Percentiles rank a stretch among this genome's conserved stretches.
Evolutionary conservation across 2,113 vertebrate species (phyloP).

Genomic region (Bucco capensis): DNA sequence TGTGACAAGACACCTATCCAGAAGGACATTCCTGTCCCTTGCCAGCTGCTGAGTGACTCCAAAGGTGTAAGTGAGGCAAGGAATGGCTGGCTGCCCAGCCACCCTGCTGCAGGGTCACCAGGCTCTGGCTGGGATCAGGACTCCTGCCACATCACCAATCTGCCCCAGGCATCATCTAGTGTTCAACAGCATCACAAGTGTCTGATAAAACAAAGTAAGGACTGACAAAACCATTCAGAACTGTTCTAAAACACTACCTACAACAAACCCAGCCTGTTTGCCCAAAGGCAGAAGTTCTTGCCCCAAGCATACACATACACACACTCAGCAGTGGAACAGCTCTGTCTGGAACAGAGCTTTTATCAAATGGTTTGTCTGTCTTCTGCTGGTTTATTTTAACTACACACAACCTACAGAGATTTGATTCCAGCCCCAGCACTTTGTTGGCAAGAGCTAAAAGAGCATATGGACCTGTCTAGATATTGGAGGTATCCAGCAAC

Average conservation of each 20-base stretch:
- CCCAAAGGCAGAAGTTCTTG: neutral
- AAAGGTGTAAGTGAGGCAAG: neutral
- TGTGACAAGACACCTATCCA: neutral
- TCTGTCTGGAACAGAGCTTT: neutral
- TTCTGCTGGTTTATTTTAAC: neutral
- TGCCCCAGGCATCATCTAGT: neutral
- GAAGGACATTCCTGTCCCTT: neutral
- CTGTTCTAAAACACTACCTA: neutral
- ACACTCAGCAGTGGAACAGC: rapidly evolving
- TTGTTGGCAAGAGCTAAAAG: neutral
- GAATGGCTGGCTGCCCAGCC: neutral
- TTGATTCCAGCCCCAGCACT: constrained; percentile 4
- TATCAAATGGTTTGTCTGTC: neutral
- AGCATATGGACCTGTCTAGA: constrained; percentile 28
- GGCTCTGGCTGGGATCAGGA: neutral
- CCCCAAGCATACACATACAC: neutral
- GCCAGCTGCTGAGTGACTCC: neutral
- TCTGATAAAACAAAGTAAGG: neutral
- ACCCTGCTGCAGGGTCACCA: neutral
- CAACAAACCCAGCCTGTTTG: neutral
- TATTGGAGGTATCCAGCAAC: constrained; percentile 15
- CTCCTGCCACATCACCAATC: neutral
- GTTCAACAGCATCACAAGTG: neutral
- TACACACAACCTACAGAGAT: neutral
- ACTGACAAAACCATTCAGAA: neutral